Base-by-base conservation (phyloP, 2,797 vertebrate species). In the Erithacus rubecula region DNA sequence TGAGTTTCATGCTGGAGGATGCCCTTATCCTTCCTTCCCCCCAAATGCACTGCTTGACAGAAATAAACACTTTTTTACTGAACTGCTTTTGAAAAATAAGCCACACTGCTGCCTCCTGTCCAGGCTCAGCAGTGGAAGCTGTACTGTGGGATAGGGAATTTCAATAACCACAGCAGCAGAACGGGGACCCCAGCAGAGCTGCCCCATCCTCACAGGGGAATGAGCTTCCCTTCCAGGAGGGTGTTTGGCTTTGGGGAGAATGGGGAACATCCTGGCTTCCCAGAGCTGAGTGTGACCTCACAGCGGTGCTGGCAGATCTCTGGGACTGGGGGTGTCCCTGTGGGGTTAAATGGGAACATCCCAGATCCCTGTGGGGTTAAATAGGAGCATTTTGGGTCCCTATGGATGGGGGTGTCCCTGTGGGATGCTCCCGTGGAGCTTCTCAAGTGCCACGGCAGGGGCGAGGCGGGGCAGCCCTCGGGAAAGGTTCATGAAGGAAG, bases 71-170 rank as follows among this genome's bases (percentile, higher is more conserved):
- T 0, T 8, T 14, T 63, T 41, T 10, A 37, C 27, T n/a, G 2
- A 52, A 51, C 6, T 6, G 0, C 4, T 69, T 47, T 47, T 15
- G 5, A 51, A 43, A 74, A 60, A 43, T 7, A 32, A 39, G 23
- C 37, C 20, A 1, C 0, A 0, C 22, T 58, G 52, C 63, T 36
- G 39, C 43, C 65, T 29, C 68, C 36, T 11, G 46, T 5, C 34
- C 47, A 6, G 59, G 55, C 27, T 3, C 7, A 4, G 27, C 58
- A 12, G 36, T 3, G n/a, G 34, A 46, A 34, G 7, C 55, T 2
- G 2, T 4, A 1, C 43, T 0, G 0, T 1, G 29, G 47, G 4
- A 24, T 0, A 34, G 59, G 24, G 51, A 52, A 26, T 0, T 3
- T 3, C n/a, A 16, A 3, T 4, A 16, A 0, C 13, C 83, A 32